Base-by-base conservation (phyloP, 2,888 invertebrate species). In the Drosophila emarginata region DNA sequence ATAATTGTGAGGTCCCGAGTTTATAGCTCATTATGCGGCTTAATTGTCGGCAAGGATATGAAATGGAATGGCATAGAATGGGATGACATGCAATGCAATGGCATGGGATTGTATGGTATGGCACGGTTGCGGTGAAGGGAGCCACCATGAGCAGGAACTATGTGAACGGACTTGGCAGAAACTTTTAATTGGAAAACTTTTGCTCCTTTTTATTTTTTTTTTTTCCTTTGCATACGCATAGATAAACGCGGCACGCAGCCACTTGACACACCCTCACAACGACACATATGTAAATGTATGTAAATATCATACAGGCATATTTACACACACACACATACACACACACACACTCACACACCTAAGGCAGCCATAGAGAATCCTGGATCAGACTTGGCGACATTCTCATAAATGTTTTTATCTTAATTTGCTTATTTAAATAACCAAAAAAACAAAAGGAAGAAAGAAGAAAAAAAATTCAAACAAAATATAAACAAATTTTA, bases 111-210 rank as follows among this genome's bases (percentile, higher is more conserved):
- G 6, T n/a, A 2, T n/a, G n/a, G n/a, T n/a, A n/a, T n/a, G n/a
- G n/a, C n/a, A n/a, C n/a, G n/a, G 21, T 14, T 14, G 18, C n/a
- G 28, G 14, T n/a, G 1, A 45, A 40, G 28, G 40, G 14, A 14
- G 18, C 12, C 14, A n/a, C 15, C 61, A 67, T 59, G 56, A 65
- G 37, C 64, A 50, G 36, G 45, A 37, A 4, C 3, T 18, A 12
- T 45, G 45, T 45, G 40, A 39, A 40, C 18, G 63, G 64, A 73
- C 71, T 71, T 65, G 71, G 56, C 23, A 64, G 36, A 79, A 81
- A 81, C 78, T 81, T 81, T 84, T 81, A 81, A 81, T 81, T 81
- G 80, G 80, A 84, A 81, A 81, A 81, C 71, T 81, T 81, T 74
- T 32, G 5, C 32, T 11, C 36, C 71, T 45, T 84, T 69, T 36